Base-by-base conservation (phyloP, 2,888 invertebrate species). In the Muscina levida region DNA sequence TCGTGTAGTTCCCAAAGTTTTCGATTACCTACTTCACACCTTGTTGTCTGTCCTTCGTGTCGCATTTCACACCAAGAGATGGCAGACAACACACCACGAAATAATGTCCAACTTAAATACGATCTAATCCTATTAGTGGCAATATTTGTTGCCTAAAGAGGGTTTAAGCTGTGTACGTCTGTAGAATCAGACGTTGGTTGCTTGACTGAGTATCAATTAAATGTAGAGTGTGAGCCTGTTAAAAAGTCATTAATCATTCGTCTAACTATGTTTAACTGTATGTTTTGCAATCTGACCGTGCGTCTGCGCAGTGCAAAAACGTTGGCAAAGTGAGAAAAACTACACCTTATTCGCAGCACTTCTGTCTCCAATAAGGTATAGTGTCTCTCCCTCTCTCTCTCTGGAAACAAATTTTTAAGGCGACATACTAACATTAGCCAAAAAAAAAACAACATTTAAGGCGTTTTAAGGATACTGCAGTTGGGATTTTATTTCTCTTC, bases 161-260 rank as follows among this genome's bases (percentile, higher is more conserved):
- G 8, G 31, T 31, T 31, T 3, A 31, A 31, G 8, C 31, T 31
- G 8, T n/a, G n/a, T n/a, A n/a, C n/a, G n/a, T n/a, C 86, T 85
- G 77, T 65, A 37, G n/a, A 4, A 11, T 11, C 53, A 53, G 26
- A 13, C 24, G 31, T n/a, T n/a, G 44, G 24, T 56, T 13, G 17
- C 10, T 4, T 37, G 62, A 19, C 15, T 15, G 42, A 13, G 39
- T 87, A 86, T 87, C 88, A 88, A 88, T 88, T 88, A 88, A 88
- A 86, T 79, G 85, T 84, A 84, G 84, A 84, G 85, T 86, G 85
- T 84, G 86, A 89, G 86, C 87, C 89, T 88, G 87, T 89, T 89
- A 89, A 89, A 89, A 89, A 85, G 84, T 87, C 89, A 89, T 89
- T 89, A 89, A 89, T 89, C 89, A 89, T 87, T 85, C 85, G 86